Conservation (phyloP, 2,797 vertebrate genomes). For the Leptoclinus maculatus region DNA sequence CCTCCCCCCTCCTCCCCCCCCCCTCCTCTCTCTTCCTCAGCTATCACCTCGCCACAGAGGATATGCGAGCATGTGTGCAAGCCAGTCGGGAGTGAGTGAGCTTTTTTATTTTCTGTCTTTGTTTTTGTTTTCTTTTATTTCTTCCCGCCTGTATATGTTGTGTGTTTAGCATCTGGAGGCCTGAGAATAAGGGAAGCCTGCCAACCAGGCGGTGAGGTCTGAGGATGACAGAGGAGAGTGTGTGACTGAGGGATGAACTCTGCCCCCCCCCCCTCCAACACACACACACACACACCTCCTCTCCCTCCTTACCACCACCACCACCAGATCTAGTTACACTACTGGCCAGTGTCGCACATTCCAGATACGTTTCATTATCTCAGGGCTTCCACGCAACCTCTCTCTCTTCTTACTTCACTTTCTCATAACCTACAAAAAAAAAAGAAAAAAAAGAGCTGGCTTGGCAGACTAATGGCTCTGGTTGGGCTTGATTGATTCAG, state of each 20-base stretch:
- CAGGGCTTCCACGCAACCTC: slow-evolving; percentile 29
- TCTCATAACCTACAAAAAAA: slow-evolving; percentile 46
- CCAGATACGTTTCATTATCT: slow-evolving; percentile 74
- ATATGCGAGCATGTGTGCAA: slow-evolving; percentile 51
- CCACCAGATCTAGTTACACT: slow-evolving; percentile 67
- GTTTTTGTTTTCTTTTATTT: neutral
- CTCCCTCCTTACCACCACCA: slow-evolving; percentile 11
- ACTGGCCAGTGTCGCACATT: slow-evolving; percentile 64
- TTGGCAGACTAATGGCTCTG: slow-evolving; percentile 78
- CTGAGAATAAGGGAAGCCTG: slow-evolving; percentile 63
- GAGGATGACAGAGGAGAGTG: slow-evolving; percentile 61
- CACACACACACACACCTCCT: neutral
- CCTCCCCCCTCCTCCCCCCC: neutral
- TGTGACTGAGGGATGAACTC: slow-evolving; percentile 76
- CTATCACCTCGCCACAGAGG: slow-evolving; percentile 56
- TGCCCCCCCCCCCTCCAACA: slow-evolving; percentile 4
- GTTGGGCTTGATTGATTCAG: slow-evolving; percentile 80
- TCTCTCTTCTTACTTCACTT: slow-evolving; percentile 30
- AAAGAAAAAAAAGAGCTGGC: slow-evolving; percentile 44
- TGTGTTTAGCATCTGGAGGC: slow-evolving; percentile 62
- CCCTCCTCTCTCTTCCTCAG: slow-evolving; percentile 28
- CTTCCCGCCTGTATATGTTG: slow-evolving; percentile 17
- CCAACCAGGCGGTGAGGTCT: slow-evolving; percentile 50
- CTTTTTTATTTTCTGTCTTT: neutral
- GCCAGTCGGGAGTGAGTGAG: slow-evolving; percentile 39